Evolutionary conservation across 2,113 vertebrate species (phyloP).

Genomic region (Macrotis lagotis): DNA sequence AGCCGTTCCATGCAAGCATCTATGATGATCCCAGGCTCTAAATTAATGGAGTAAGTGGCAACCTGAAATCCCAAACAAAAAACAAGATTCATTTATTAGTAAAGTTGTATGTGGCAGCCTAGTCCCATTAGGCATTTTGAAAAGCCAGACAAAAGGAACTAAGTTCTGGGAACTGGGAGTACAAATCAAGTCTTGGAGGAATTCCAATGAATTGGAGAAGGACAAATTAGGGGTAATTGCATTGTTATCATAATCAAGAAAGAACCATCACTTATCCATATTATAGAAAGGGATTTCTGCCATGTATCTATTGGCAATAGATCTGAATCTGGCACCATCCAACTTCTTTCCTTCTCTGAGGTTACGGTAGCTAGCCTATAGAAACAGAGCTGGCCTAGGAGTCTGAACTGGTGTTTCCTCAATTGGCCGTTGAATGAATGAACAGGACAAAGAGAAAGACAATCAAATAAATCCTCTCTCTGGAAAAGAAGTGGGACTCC

Average conservation of each 20-base stretch:
- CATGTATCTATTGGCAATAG: neutral
- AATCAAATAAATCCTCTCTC: neutral
- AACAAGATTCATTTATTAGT: neutral
- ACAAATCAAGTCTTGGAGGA: slow-evolving; percentile 2
- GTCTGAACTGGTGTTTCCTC: neutral
- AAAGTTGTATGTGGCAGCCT: neutral
- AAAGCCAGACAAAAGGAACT: neutral
- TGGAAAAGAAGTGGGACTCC: neutral
- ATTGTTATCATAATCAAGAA: neutral
- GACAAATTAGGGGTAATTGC: neutral
- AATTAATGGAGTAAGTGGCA: neutral
- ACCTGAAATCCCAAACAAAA: neutral
- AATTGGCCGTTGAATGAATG: neutral
- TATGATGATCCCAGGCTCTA: neutral
- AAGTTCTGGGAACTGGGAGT: neutral
- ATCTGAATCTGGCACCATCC: neutral
- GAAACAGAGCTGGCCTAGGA: neutral
- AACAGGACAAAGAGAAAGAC: neutral
- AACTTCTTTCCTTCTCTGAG: neutral
- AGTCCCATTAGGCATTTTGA: neutral
- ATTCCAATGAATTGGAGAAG: neutral
- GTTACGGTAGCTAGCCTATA: neutral
- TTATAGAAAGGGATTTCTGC: neutral
- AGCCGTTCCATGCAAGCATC: too few species aligned
- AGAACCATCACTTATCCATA: neutral